Percentiles rank a stretch among this genome's conserved stretches.
Evolutionary conservation across 2,113 vertebrate species (phyloP).

Genomic region (Melanerpes formicivorus): DNA sequence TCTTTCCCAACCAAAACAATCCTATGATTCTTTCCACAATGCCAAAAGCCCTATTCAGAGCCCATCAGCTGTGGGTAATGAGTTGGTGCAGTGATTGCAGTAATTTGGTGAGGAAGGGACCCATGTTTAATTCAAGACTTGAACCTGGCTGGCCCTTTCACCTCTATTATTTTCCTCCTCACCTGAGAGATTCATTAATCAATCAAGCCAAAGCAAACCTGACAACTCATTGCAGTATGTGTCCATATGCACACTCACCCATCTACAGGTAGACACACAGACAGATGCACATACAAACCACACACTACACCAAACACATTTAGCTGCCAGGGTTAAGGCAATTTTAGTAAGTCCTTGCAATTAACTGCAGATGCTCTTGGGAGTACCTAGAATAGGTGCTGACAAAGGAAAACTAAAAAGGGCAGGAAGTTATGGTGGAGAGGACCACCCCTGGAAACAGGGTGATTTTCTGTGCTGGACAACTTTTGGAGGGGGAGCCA

Average conservation of each 20-base stretch:
- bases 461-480: neutral
- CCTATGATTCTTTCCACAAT: neutral
- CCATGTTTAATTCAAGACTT: slow-evolving; percentile 86
- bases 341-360: neutral
- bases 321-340: slow-evolving; percentile 31
- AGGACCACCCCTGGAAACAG: neutral
- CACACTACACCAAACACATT: slow-evolving; percentile 69
- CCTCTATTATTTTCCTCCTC: slow-evolving; percentile 60
- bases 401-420: neutral
- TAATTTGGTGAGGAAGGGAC: slow-evolving; percentile 70
- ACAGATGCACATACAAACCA: neutral
- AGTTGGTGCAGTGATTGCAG: neutral
- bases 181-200: slow-evolving; percentile 86
- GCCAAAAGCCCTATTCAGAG: neutral
- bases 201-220: slow-evolving; percentile 79
- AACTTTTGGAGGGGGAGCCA: neutral
- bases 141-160: slow-evolving; percentile 65
- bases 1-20: too few species aligned
- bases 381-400: neutral
- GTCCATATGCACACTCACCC: fast-evolving
- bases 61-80: neutral
- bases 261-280: neutral
- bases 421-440: neutral
- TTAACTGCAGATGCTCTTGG: neutral
- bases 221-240: neutral